Evolutionary conservation across 2,888 invertebrate species (phyloP), one percentile per base, ranked within the genome.

Genomic region (Lasioglossum morio): DNA sequence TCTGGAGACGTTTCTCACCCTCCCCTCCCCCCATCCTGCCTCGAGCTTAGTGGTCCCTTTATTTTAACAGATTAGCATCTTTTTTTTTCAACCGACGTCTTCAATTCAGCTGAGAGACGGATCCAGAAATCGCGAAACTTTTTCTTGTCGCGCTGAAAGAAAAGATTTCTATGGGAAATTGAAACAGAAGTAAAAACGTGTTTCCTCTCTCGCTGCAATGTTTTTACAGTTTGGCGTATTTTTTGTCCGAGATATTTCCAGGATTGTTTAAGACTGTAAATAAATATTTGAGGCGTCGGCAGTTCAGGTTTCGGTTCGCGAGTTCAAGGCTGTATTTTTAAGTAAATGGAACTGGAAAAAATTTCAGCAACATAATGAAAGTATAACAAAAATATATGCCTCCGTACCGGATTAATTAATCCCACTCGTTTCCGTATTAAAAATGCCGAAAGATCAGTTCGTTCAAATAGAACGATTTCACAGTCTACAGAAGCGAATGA

Each of bases 11-110:
- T 8, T 66, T 34, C 66, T 8, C 63, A 30, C 30, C 7, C 48
- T 3, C 34, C 48, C 34, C 34, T 34, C 34, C 34, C 34, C 53
- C 23, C 2, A 8, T 7, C 19, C 8, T n/a, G 8, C 8, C 2
- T 1, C 8, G 34, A 30, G 30, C 19, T 34, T 8, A 66, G 34
- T 66, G 66, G 66, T 34, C 66, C 19, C 34, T 66, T 66, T 66
- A 66, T 66, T 66, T 66, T 34, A 66, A 19, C 34, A 34, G 66
- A 66, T 66, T 66, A 66, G 34, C 66, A 34, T 34, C 66, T 8
- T 14, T 63, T 63, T 63, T 63, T 7, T 63, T 34, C 19, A 19
- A 19, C 19, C 27, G 23, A 53, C 1, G 60, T 60, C 60, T 60
- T 66, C 19, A 30, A 27, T 60, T 4, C 60, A 16, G 27, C 3